Evolutionary conservation across 2,113 vertebrate species (phyloP).

Genomic region (Python bivittatus): DNA sequence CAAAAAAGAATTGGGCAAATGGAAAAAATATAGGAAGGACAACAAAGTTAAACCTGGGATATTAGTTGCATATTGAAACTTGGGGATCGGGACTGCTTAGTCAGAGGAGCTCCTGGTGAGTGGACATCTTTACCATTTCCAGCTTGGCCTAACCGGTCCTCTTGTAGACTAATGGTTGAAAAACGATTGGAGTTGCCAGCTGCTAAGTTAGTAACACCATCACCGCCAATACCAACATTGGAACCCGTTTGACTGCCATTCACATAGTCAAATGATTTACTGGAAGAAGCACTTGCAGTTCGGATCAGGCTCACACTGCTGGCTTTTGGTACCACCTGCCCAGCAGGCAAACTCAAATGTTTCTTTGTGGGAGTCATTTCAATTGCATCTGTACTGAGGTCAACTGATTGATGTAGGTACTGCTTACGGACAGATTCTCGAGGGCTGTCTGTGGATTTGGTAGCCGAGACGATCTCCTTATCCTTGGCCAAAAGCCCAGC

Average conservation of each 20-base stretch:
- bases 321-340: constrained; percentile 80
- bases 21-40: constrained; percentile 48
- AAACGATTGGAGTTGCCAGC: constrained; percentile 82
- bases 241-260: constrained; percentile 81
- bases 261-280: constrained; percentile 94
- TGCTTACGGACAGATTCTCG: constrained; percentile 76
- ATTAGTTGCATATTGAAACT: constrained; percentile 99
- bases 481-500: constrained; percentile 83
- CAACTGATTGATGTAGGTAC: constrained; percentile 72
- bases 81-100: constrained; percentile 95
- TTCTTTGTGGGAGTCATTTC: constrained; percentile 92
- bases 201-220: constrained; percentile 74
- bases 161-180: constrained; percentile 94
- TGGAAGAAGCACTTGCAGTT: constrained; percentile 95
- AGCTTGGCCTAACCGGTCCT: constrained; percentile 86
- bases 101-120: constrained; percentile 86
- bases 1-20: constrained; percentile 71
- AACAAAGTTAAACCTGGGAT: constrained; percentile 90
- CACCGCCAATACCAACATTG: constrained; percentile 68
- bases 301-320: constrained; percentile 82
- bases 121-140: constrained; percentile 85
- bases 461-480: constrained; percentile 70
- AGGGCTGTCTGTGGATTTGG: constrained; percentile 73
- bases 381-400: constrained; percentile 77
- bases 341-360: constrained; percentile 88